Evolutionary conservation across 2,113 vertebrate species (phyloP).

Genomic region (Myocastor coypus): DNA sequence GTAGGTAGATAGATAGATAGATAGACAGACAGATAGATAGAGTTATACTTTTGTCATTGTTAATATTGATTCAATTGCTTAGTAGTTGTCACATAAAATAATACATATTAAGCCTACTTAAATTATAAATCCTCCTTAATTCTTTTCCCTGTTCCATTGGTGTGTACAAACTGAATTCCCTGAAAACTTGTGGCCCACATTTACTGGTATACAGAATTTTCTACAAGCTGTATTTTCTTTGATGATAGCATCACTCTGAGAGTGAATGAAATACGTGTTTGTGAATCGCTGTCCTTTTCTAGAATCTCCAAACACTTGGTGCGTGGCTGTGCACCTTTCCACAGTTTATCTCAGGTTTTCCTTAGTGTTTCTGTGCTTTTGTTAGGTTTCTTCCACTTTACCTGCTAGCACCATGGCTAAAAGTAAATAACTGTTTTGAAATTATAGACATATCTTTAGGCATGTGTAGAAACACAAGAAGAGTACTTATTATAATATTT

Average conservation of each 20-base stretch:
- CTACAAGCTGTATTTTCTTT: not conserved
- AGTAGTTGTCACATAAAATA: constrained; percentile 28
- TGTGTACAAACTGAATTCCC: not conserved
- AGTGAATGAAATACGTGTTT: not conserved
- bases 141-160: not conserved
- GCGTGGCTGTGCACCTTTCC: not conserved
- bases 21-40: no score
- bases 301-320: not conserved
- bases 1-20: no score
- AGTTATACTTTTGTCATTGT: not conserved
- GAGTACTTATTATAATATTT: not conserved
- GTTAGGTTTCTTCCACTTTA: not conserved
- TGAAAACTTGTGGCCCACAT: not conserved
- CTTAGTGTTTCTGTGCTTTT: not conserved
- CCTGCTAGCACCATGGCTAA: not conserved
- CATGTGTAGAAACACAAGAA: not conserved
- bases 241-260: not conserved
- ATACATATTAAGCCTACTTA: not conserved
- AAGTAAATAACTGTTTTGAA: not conserved
- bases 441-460: not conserved
- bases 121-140: not conserved
- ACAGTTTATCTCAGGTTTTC: not conserved
- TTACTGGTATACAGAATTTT: not conserved
- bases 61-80: constrained; percentile 9
- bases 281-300: not conserved